A percentile compares a stretch with the other conserved stretches of the same genome.
These are phyloP conservation scores for Falco novaeseelandiae DNA, from an alignment of 2,797 vertebrate genomes.

Conservation along the genomic window DNA sequence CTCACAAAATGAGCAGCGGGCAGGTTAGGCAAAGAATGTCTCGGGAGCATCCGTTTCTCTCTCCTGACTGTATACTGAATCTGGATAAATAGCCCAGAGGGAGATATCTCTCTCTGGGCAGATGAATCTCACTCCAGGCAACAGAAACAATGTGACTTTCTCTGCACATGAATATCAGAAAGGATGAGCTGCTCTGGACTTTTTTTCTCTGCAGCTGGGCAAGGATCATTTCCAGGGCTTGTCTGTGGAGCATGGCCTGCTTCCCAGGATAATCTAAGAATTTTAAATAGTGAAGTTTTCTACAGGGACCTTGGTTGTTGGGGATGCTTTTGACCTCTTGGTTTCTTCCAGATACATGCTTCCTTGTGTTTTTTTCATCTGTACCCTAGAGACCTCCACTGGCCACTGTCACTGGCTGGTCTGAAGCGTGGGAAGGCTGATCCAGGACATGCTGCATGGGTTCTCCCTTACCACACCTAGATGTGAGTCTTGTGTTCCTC, in stretches of 20 bases:
- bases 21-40: neutral
- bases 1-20: neutral
- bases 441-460: neutral
- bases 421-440: neutral
- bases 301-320: neutral
- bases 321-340: neutral
- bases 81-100: neutral
- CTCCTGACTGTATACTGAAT: neutral
- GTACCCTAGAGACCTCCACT: neutral
- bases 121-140: neutral
- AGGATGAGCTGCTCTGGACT: neutral
- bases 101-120: neutral
- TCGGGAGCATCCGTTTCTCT: neutral
- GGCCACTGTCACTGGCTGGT: neutral
- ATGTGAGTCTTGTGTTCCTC: neutral
- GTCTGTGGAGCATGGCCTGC: neutral
- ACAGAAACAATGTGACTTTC: neutral
- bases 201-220: neutral
- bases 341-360: neutral
- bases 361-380: neutral
- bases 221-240: neutral
- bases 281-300: neutral
- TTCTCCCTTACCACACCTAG: neutral
- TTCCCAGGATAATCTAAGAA: neutral
- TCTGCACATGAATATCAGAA: neutral